These are phyloP conservation scores for Calephelis virginiensis DNA, from an alignment of 1,140 invertebrate genomes.

Conservation along the genomic window DNA sequence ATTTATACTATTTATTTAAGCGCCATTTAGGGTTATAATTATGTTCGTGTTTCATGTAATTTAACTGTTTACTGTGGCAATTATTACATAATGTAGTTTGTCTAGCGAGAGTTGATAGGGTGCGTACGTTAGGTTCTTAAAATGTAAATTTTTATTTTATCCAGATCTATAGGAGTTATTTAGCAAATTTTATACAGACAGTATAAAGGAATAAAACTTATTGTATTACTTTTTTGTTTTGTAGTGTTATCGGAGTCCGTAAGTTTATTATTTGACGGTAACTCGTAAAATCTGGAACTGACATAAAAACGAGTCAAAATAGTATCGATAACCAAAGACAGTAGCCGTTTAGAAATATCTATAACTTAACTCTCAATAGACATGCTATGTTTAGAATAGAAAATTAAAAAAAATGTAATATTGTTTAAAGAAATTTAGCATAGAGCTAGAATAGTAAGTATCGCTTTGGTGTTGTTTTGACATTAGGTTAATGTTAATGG, in stretches of 20 bases:
- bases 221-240: too few species aligned
- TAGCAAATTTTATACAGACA: too few species aligned
- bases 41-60: conserved; percentile 9
- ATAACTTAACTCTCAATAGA: not conserved
- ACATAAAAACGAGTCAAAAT: too few species aligned
- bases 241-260: too few species aligned
- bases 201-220: too few species aligned
- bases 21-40: conserved; percentile 12
- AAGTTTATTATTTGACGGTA: too few species aligned
- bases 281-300: too few species aligned
- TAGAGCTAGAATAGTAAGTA: conserved; percentile 25
- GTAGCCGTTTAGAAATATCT: not conserved
- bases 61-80: not conserved
- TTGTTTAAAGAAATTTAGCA: conserved; percentile 20
- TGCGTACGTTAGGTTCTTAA: not conserved
- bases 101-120: not conserved
- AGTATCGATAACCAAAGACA: too few species aligned
- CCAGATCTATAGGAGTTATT: too few species aligned
- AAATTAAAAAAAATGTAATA: conserved; percentile 3
- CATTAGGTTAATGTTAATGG: conserved; percentile 48
- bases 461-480: conserved; percentile 37
- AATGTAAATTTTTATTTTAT: not conserved
- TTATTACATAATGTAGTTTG: conserved; percentile 2
- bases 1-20: conserved; percentile 15
- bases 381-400: not conserved